Evolutionary conservation across 2,888 invertebrate genomes (phyloP).

Genomic region (Tetanocera ferruginea): DNA sequence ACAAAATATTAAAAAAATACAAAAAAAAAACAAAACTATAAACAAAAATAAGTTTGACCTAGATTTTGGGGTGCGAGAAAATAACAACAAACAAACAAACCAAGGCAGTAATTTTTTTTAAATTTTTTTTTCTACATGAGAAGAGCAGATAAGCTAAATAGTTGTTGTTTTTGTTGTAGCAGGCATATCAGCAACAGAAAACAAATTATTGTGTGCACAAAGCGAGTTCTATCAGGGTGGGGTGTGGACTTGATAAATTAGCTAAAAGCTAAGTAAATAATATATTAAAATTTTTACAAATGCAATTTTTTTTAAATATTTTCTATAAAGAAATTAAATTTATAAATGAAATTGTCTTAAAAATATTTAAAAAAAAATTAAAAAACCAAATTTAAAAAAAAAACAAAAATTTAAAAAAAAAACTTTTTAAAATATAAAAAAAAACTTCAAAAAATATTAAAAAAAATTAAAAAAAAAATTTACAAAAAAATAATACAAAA

Average conservation of each 20-base stretch:
- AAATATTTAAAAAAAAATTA: no score
- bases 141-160: neutral
- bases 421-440: neutral
- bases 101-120: slow-evolving; percentile 17
- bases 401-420: neutral
- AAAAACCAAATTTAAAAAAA: no score
- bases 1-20: no score
- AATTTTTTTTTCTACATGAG: neutral
- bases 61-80: slow-evolving; percentile 23
- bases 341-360: no score
- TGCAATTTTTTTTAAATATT: no score
- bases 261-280: no score
- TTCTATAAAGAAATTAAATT: no score
- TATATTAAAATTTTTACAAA: no score
- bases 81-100: slow-evolving; percentile 18
- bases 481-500: slow-evolving; percentile 2
- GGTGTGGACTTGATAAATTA: no score
- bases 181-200: neutral
- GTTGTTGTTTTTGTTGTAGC: neutral
- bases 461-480: neutral
- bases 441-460: neutral
- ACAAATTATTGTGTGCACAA: no score
- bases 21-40: neutral
- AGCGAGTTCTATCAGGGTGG: no score
- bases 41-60: slow-evolving; percentile 25